Evolutionary conservation across 2,888 invertebrate species (phyloP), one percentile per base, ranked within the genome.

Genomic region (Agrilus cyanescens): DNA sequence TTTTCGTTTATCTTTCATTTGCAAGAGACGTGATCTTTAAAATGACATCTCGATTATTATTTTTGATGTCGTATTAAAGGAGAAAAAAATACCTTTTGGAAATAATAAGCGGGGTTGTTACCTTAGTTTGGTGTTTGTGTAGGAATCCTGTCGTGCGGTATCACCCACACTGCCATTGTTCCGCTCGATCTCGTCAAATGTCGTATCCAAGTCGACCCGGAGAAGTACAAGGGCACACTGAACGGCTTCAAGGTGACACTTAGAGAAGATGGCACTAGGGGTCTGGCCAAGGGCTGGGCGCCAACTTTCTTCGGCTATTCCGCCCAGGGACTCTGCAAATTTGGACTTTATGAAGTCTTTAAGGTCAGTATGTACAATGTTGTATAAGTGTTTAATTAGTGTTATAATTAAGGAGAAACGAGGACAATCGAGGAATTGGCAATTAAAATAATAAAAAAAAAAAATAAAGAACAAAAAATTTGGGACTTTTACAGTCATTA

Each of bases 261-360:
- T 12, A 74, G 74, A 34, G 97, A 97, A 69, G 94, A 90, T 65
- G 94, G 94, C 52, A 60, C 78, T 40, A 74, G 80, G 35, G 91
- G 93, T 10, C 74, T 98, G 47, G 91, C 78, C 38, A 89, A 83
- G 67, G 97, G 97, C 45, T 97, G 97, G 97, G 95, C 96, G 2
- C 97, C 97, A 44, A 97, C 97, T 32, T 85, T 90, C 69, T 82
- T 96, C 57, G 97, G 97, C 33, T 98, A 97, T 70, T 97, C 96
- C 4, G 76, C 85, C 58, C 94, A 78, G 75, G 93, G 93, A 64
- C 78, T 96, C 53, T 94, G 94, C 76, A 97, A 98, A 73, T 97
- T 98, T 68, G 97, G 97, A 53, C 82, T 98, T 46, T 97, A 97
- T 70, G 97, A 97, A 74, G 83, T 94, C 5, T 62, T 62, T 48